phyloP scores from a whole-genome alignment of 2,888 invertebrate species.

The Caradrina clavipalpis region DNA sequence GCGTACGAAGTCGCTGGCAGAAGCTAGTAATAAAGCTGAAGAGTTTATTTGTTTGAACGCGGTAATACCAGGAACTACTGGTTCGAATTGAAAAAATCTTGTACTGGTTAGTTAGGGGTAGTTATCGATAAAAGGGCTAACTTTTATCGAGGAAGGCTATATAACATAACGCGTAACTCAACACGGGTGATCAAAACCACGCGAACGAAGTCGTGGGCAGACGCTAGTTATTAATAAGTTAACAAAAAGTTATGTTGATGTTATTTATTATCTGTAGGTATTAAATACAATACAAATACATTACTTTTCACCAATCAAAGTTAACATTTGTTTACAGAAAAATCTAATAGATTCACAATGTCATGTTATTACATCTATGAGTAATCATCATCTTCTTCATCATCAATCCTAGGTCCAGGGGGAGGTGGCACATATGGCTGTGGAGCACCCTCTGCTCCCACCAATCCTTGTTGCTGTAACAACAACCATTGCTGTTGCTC shows the following conservation, averaged over 20 bases:
- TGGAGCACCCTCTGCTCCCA: constrained; percentile 79
- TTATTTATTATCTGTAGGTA: constrained; percentile 38
- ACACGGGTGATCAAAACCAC: too few species aligned
- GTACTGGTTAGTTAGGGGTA: too few species aligned
- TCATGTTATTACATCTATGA: constrained; percentile 72
- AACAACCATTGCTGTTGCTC: constrained; percentile 98
- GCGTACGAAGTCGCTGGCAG: too few species aligned
- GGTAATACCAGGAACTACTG: too few species aligned
- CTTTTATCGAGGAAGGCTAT: too few species aligned
- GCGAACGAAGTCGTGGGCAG: too few species aligned
- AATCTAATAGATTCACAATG: constrained; percentile 8
- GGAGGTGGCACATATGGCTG: constrained; percentile 85
- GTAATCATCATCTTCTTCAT: constrained; percentile 90
- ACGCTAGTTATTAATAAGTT: not conserved
- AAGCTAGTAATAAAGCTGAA: too few species aligned
- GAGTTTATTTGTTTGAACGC: too few species aligned
- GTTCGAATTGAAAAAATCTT: too few species aligned
- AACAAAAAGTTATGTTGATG: constrained; percentile 30
- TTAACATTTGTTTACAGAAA: constrained; percentile 20
- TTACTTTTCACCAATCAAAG: constrained; percentile 13
- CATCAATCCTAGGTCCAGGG: constrained; percentile 79
- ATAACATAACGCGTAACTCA: too few species aligned
- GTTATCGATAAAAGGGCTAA: too few species aligned
- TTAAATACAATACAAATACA: constrained; percentile 17
- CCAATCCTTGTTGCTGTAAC: constrained; percentile 92